phyloP scores from a whole-genome alignment of 2,888 invertebrate genomes.

The Margaritifera margaritifera region DNA sequence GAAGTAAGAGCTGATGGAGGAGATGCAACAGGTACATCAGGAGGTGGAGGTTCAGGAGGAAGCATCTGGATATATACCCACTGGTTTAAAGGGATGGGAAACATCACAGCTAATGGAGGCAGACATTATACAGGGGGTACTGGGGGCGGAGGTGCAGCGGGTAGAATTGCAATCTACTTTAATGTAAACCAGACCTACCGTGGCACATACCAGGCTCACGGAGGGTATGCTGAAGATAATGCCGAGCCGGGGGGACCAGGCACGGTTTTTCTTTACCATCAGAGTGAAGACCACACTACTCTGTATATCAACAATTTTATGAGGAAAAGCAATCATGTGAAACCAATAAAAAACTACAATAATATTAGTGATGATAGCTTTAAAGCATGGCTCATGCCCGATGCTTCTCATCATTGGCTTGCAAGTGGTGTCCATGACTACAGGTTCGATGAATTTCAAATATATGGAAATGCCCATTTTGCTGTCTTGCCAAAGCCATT shows the following conservation, averaged over 20 bases:
- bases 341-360: slow-evolving; percentile 37
- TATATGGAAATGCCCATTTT: slow-evolving; percentile 60
- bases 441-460: slow-evolving; percentile 54
- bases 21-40: slow-evolving; percentile 30
- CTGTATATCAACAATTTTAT: slow-evolving; percentile 52
- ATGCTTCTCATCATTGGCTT: slow-evolving; percentile 47
- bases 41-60: slow-evolving; percentile 60
- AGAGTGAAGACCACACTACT: slow-evolving; percentile 48
- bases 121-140: slow-evolving; percentile 30
- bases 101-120: slow-evolving; percentile 58
- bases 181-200: slow-evolving; percentile 52
- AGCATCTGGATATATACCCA: slow-evolving; percentile 47
- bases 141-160: slow-evolving; percentile 54
- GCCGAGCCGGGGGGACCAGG: slow-evolving; percentile 60
- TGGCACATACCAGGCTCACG: slow-evolving; percentile 52
- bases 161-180: slow-evolving; percentile 54
- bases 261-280: slow-evolving; percentile 54
- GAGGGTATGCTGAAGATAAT: slow-evolving; percentile 33
- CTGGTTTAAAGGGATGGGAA: slow-evolving; percentile 51
- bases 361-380: slow-evolving; percentile 52
- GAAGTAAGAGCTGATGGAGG: slow-evolving; percentile 50
- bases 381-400: slow-evolving; percentile 60
- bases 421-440: slow-evolving; percentile 44
- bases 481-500: slow-evolving; percentile 54
- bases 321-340: slow-evolving; percentile 9